Conservation (phyloP, 2,113 vertebrate species). For the Genyomyrus donnyi region DNA sequence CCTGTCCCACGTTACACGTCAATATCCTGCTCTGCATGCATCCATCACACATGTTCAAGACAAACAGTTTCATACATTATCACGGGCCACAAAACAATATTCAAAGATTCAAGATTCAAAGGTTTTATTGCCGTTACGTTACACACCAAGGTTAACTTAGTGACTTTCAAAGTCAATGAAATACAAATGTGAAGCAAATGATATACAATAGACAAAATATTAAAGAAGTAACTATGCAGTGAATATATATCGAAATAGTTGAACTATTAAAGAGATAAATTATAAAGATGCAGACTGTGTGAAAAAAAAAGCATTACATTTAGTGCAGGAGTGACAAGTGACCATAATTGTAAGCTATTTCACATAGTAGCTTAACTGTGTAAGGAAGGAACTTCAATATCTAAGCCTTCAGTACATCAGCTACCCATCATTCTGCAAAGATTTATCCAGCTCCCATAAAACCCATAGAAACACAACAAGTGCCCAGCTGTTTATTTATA, state of each 20-base stretch:
- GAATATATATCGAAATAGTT: not conserved
- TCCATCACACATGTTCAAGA: not conserved
- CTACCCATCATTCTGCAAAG: not conserved
- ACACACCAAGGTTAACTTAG: not conserved
- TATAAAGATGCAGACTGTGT: not conserved
- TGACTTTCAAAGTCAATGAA: not conserved
- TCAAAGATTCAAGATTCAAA: not conserved
- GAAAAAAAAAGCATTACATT: not conserved
- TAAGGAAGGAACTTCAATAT: not conserved
- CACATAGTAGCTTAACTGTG: not conserved
- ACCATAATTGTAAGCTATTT: not conserved
- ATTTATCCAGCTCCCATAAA: not conserved
- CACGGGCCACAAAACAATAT: not conserved
- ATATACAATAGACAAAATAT: not conserved
- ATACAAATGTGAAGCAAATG: not conserved
- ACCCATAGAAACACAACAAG: not conserved
- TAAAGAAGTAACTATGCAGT: not conserved
- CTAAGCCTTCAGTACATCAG: not conserved
- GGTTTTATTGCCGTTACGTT: not conserved
- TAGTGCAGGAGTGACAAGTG: not conserved
- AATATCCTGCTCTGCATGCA: not conserved
- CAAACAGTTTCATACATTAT: not conserved
- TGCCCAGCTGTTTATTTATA: not conserved
- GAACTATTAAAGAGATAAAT: not conserved
- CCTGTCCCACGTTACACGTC: not conserved